Evolutionary conservation across 2,113 vertebrate species (phyloP).

Genomic region (Holacanthus passer): DNA sequence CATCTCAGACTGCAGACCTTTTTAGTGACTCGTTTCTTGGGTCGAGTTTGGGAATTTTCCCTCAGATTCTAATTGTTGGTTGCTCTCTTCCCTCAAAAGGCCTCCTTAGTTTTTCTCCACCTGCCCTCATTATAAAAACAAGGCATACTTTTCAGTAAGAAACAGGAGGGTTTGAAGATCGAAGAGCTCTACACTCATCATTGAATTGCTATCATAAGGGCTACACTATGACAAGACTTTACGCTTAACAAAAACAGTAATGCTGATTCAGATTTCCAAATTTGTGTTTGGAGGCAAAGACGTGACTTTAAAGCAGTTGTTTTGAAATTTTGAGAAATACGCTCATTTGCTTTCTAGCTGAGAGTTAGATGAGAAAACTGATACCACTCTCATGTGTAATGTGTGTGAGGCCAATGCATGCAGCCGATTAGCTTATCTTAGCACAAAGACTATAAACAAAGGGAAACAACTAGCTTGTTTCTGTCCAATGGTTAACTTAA

Average conservation of each 20-base stretch:
- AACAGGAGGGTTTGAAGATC: slow-evolving; percentile 12
- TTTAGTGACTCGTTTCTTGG: slow-evolving; percentile 28
- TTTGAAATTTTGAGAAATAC: slow-evolving; percentile 4
- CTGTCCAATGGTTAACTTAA: neutral
- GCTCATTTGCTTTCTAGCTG: neutral
- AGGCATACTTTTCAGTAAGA: slow-evolving; percentile 44
- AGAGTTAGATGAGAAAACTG: slow-evolving; percentile 14
- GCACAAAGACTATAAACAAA: neutral
- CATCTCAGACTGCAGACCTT: neutral
- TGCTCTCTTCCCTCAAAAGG: slow-evolving; percentile 20
- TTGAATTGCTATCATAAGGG: slow-evolving; percentile 20
- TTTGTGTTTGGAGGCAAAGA: slow-evolving; percentile 23
- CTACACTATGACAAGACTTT: slow-evolving; percentile 16
- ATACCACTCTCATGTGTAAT: neutral
- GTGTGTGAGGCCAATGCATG: neutral
- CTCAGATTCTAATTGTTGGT: neutral
- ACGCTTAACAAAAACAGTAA: slow-evolving; percentile 26
- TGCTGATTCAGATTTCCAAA: slow-evolving; percentile 18
- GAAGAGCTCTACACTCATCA: slow-evolving; percentile 21
- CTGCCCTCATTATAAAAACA: slow-evolving; percentile 41
- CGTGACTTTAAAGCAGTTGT: slow-evolving; percentile 1
- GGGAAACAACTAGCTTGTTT: neutral
- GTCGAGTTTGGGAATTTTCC: slow-evolving; percentile 11
- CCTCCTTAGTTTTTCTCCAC: slow-evolving; percentile 23
- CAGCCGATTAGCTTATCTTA: slow-evolving; percentile 7